Evolutionary conservation across 2,797 vertebrate genomes (phyloP).

Genomic region (Myotis findleyi): DNA sequence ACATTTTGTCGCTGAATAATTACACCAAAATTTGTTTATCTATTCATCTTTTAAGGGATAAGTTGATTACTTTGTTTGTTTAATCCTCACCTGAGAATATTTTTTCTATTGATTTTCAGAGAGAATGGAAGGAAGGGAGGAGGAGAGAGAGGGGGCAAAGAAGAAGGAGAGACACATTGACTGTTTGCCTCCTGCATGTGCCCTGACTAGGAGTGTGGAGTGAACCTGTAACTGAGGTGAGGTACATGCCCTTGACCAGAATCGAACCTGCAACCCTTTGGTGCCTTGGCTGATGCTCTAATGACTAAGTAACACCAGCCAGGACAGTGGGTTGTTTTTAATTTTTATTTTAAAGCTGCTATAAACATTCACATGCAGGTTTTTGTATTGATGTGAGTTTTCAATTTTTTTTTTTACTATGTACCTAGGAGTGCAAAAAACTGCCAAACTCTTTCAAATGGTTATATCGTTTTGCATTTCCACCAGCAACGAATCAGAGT

Average conservation of each 20-base stretch:
- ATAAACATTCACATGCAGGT: background rate
- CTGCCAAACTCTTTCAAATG: background rate
- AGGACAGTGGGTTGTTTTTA: background rate
- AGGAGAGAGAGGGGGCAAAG: too few species aligned
- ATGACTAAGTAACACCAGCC: too few species aligned
- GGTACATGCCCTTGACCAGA: too few species aligned
- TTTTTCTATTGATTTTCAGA: too few species aligned
- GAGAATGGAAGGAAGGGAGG: too few species aligned
- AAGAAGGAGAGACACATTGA: too few species aligned
- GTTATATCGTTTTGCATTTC: background rate
- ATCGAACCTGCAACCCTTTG: too few species aligned
- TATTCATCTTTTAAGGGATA: background rate
- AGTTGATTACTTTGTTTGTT: background rate
- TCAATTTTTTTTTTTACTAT: background rate
- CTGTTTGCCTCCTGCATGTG: too few species aligned
- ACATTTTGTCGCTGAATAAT: background rate
- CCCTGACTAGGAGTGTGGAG: too few species aligned
- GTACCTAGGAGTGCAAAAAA: background rate
- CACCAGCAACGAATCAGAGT: background rate
- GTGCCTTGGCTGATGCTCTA: too few species aligned
- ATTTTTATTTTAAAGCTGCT: slow-evolving; percentile 12
- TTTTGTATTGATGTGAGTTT: background rate
- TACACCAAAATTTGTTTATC: background rate
- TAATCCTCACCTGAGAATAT: too few species aligned
- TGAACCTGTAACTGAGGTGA: too few species aligned